Percentiles rank a stretch among this genome's conserved stretches.
Evolutionary conservation across 2,888 invertebrate species (phyloP).

Genomic region (Acrobasis repandana): DNA sequence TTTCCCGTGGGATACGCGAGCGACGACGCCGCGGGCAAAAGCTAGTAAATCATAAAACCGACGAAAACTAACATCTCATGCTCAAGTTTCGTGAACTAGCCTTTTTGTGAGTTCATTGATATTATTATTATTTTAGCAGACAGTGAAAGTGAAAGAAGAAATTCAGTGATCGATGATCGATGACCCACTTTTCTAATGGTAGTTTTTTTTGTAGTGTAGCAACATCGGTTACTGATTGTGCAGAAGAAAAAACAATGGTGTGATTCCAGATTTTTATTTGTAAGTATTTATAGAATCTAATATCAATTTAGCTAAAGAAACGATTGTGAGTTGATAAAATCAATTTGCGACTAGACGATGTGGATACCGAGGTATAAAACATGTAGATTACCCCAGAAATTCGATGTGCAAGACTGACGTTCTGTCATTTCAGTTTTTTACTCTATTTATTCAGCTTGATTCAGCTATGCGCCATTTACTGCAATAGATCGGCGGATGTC

Average conservation of each 20-base stretch:
- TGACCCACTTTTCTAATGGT: constrained; percentile 56
- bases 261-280: constrained; percentile 83
- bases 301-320: constrained; percentile 69
- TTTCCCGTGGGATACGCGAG: too few species aligned
- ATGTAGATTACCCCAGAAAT: constrained; percentile 47
- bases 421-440: constrained; percentile 77
- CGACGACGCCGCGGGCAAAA: too few species aligned
- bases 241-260: constrained; percentile 83
- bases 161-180: constrained; percentile 41
- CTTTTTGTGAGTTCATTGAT: too few species aligned
- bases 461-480: constrained; percentile 80
- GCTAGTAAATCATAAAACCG: too few species aligned
- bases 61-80: too few species aligned
- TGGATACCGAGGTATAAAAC: constrained; percentile 60
- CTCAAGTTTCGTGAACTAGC: too few species aligned
- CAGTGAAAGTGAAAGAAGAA: constrained; percentile 41
- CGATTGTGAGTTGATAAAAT: constrained; percentile 57
- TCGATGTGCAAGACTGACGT: constrained; percentile 63
- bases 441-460: constrained; percentile 77
- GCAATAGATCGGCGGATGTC: constrained; percentile 68
- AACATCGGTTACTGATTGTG: constrained; percentile 77
- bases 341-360: constrained; percentile 50
- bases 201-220: constrained; percentile 56
- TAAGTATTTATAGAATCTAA: constrained; percentile 81
- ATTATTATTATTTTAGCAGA: too few species aligned